These are phyloP conservation scores for Zapus hudsonius DNA, from an alignment of 2,113 vertebrate genomes.

Conservation along the genomic window DNA sequence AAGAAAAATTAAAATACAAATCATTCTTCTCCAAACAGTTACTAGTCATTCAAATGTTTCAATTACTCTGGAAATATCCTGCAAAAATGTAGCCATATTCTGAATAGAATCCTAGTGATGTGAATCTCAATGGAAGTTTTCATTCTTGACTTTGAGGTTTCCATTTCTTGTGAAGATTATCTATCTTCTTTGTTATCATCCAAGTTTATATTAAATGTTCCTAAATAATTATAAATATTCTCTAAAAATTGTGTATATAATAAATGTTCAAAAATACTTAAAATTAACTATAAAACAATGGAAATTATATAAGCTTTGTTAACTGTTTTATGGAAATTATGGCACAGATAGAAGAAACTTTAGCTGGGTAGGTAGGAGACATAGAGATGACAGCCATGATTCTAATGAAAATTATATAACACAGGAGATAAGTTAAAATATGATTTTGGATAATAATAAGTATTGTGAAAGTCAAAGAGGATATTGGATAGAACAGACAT, in stretches of 20 bases:
- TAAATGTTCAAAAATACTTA: background rate
- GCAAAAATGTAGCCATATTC: slow-evolving; percentile 28
- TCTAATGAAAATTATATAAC: background rate
- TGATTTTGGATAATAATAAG: background rate
- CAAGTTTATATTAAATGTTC: background rate
- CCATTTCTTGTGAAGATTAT: background rate
- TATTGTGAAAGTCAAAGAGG: background rate
- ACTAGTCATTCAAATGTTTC: background rate
- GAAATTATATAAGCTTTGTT: background rate
- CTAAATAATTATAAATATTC: background rate
- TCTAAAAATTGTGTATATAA: background rate
- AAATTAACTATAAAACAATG: background rate
- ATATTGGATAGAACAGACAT: background rate
- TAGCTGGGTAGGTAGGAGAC: background rate
- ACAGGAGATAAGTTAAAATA: background rate
- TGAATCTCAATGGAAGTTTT: background rate
- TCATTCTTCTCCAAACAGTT: background rate
- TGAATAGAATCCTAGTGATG: background rate
- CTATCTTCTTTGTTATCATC: background rate
- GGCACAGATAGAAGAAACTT: background rate
- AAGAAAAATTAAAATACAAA: slow-evolving; percentile 72
- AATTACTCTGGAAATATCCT: background rate
- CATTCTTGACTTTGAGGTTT: background rate
- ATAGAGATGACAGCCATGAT: background rate
- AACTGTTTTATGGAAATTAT: background rate